Percentiles rank a stretch among this genome's conserved stretches.
phyloP scores from a whole-genome alignment of 1,140 invertebrate genomes.

The Drosophila dunni region DNA sequence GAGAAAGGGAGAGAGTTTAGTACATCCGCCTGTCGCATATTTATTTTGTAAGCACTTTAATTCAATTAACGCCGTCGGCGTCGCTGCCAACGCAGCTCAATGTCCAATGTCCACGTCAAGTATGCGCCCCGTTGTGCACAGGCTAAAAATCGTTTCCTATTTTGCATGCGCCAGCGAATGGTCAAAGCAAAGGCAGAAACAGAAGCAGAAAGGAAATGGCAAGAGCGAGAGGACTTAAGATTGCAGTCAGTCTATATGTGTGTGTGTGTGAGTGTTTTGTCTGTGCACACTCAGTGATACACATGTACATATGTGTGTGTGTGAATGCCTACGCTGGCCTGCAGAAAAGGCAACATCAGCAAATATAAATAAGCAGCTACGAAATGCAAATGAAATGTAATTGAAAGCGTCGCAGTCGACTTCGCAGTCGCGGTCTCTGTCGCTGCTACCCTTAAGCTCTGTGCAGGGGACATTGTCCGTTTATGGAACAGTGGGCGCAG shows the following conservation, averaged over 20 bases:
- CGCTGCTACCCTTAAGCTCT: conserved; percentile 77
- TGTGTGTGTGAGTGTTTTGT: conserved; percentile 30
- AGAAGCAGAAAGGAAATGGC: conserved; percentile 42
- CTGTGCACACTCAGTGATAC: conserved; percentile 11
- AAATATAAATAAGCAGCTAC: conserved; percentile 72
- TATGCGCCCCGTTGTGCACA: conserved; percentile 66
- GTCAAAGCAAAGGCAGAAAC: conserved; percentile 46
- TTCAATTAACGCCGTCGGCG: conserved; percentile 73
- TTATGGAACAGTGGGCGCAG: conserved; percentile 66
- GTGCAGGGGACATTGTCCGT: conserved; percentile 78
- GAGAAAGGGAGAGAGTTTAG: conserved; percentile 5
- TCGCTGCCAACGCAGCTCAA: conserved; percentile 60
- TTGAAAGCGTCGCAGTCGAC: conserved; percentile 70
- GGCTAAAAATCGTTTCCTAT: conserved; percentile 74
- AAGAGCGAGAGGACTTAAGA: conserved; percentile 71
- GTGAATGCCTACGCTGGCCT: not conserved
- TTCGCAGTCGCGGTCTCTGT: conserved; percentile 35
- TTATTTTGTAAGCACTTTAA: conserved; percentile 69
- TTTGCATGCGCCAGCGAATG: conserved; percentile 65
- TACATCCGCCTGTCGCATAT: conserved; percentile 54
- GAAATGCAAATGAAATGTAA: conserved; percentile 82
- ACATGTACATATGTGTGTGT: not conserved
- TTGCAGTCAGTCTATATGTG: conserved; percentile 36
- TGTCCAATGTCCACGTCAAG: conserved; percentile 71
- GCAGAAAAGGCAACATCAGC: conserved; percentile 73